Percentiles rank a stretch among this genome's conserved stretches.
phyloP scores from a whole-genome alignment of 2,888 invertebrate genomes.

The Lasioglossum morio region DNA sequence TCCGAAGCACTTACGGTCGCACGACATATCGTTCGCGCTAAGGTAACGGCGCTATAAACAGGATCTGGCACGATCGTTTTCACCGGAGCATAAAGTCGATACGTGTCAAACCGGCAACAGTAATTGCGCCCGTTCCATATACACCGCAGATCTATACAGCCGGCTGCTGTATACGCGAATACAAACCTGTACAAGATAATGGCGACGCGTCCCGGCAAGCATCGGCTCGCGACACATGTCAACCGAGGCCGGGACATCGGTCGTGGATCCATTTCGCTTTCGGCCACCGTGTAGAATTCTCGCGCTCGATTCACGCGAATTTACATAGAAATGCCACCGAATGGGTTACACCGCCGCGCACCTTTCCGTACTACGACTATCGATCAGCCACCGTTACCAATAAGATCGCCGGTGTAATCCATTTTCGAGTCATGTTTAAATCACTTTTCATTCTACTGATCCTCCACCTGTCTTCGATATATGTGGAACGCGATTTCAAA shows the following conservation, averaged over 20 bases:
- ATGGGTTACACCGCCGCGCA: background rate
- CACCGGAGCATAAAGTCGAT: constrained; percentile 69
- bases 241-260: constrained; percentile 55
- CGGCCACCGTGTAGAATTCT: constrained; percentile 39
- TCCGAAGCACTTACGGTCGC: constrained; percentile 41
- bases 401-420: background rate
- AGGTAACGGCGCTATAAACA: constrained; percentile 56
- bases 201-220: constrained; percentile 58
- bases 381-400: background rate
- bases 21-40: constrained; percentile 44
- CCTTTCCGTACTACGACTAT: background rate
- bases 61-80: constrained; percentile 63
- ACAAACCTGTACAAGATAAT: constrained; percentile 63
- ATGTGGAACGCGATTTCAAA: background rate
- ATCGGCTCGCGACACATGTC: constrained; percentile 70
- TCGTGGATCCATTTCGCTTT: constrained; percentile 53
- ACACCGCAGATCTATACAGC: constrained; percentile 47
- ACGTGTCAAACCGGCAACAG: constrained; percentile 65
- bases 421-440: background rate
- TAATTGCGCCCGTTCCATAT: constrained; percentile 63
- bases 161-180: constrained; percentile 34
- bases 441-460: background rate
- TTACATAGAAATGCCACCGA: constrained; percentile 12
- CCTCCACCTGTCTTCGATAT: background rate
- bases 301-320: constrained; percentile 3